A percentile compares a stretch with the other conserved stretches of the same genome.
Conservation (phyloP, 2,113 vertebrate genomes). For the Chaetops frenatus region DNA sequence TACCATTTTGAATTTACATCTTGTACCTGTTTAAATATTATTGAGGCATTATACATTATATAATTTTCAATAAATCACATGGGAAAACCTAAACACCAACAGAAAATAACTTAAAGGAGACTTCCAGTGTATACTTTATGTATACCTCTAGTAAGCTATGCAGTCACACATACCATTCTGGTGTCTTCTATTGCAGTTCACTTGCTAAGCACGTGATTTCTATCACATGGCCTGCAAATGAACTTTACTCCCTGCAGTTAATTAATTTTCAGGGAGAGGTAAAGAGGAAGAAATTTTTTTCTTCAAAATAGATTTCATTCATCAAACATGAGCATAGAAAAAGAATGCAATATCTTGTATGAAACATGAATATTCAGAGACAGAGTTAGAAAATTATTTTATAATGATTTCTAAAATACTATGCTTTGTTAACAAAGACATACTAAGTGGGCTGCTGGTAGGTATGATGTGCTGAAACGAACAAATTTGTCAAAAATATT, state of each 20-base stretch:
- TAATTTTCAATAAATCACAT: not conserved
- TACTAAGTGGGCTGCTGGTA: not conserved
- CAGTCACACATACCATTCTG: not conserved
- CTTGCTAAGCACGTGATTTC: not conserved
- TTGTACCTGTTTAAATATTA: not conserved
- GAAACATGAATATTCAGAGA: not conserved
- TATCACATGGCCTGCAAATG: not conserved
- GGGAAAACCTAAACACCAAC: not conserved
- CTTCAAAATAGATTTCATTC: not conserved
- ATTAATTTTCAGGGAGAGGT: not conserved
- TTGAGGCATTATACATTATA: not conserved
- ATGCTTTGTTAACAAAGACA: not conserved
- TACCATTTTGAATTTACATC: not conserved
- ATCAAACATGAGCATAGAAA: not conserved
- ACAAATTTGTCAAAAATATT: not conserved
- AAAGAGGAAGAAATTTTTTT: not conserved
- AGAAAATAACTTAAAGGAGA: not conserved
- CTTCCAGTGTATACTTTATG: not conserved
- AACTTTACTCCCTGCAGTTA: not conserved
- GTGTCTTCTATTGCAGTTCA: not conserved
- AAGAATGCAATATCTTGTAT: not conserved
- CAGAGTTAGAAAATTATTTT: not conserved
- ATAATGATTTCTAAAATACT: not conserved
- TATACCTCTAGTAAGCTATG: rapidly evolving
- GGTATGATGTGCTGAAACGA: not conserved